A percentile compares a stretch with the other conserved stretches of the same genome.
Evolutionary conservation across 2,113 vertebrate species (phyloP).

Genomic region (Takifugu bimaculatus): DNA sequence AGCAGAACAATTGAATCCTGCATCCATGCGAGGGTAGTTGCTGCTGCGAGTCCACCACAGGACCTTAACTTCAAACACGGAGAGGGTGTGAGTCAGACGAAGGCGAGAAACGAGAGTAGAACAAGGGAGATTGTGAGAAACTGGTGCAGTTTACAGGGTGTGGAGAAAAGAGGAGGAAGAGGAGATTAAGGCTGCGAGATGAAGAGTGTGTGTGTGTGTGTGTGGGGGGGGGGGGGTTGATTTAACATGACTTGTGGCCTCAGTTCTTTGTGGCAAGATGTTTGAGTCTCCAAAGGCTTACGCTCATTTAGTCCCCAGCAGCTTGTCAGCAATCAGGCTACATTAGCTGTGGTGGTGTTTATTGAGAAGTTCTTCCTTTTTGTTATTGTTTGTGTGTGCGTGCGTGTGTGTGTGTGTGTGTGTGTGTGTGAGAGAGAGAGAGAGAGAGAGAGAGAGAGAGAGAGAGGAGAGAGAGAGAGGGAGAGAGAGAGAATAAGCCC

Average conservation of each 20-base stretch:
- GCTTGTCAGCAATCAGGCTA: constrained; percentile 34
- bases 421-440: constrained; percentile 25
- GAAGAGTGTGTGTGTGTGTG: constrained; percentile 5
- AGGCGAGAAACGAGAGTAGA: constrained; percentile 21
- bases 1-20: constrained; percentile 54
- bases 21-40: constrained; percentile 51
- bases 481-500: constrained; percentile 39
- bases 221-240: constrained; percentile 46
- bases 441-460: constrained; percentile 38
- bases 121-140: constrained; percentile 29
- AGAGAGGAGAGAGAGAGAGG: constrained; percentile 22
- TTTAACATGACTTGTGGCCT: constrained; percentile 62
- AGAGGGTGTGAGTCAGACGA: constrained; percentile 55
- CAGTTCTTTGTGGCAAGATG: constrained; percentile 51
- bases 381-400: constrained; percentile 17
- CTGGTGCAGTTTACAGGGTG: constrained; percentile 38
- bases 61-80: constrained; percentile 46
- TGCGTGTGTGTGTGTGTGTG: constrained; percentile 16
- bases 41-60: constrained; percentile 43
- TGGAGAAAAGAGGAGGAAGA: constrained; percentile 29
- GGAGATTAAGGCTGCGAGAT: constrained; percentile 58
- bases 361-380: constrained; percentile 25
- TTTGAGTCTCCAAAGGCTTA: constrained; percentile 62
- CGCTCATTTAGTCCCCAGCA: constrained; percentile 38
- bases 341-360: constrained; percentile 23